Conservation (phyloP, 2,113 vertebrate genomes). For the Pyxicephalus adspersus region DNA sequence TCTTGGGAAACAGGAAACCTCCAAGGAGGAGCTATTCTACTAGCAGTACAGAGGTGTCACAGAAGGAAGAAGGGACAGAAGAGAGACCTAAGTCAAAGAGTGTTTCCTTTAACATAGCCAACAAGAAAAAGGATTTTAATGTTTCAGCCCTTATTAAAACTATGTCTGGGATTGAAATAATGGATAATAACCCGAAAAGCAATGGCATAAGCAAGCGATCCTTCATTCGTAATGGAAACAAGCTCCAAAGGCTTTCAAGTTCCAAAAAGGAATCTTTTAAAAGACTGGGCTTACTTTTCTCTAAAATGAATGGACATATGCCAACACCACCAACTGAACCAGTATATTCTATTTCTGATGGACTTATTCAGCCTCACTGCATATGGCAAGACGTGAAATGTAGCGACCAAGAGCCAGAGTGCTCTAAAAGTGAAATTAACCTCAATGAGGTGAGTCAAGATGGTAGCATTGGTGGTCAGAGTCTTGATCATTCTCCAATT, state of each 20-base stretch:
- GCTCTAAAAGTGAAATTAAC: slow-evolving; percentile 87
- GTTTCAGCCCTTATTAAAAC: slow-evolving; percentile 87
- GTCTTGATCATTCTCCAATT: slow-evolving; percentile 80
- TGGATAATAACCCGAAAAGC: slow-evolving; percentile 85
- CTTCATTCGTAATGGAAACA: slow-evolving; percentile 76
- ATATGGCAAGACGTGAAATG: slow-evolving; percentile 87
- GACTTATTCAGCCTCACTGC: slow-evolving; percentile 84
- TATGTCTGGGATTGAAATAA: slow-evolving; percentile 78
- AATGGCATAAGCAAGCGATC: slow-evolving; percentile 84
- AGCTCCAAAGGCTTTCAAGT: slow-evolving; percentile 79
- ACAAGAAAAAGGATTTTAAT: slow-evolving; percentile 75
- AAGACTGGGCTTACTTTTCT: slow-evolving; percentile 89
- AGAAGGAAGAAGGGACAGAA: slow-evolving; percentile 69
- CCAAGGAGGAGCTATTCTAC: slow-evolving; percentile 87
- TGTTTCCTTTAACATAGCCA: slow-evolving; percentile 75
- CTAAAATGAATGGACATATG: slow-evolving; percentile 85
- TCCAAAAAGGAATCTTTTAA: slow-evolving; percentile 88
- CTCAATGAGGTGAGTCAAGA: slow-evolving; percentile 86
- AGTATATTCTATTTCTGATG: slow-evolving; percentile 92
- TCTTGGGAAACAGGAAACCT: slow-evolving; percentile 90
- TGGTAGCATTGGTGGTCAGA: slow-evolving; percentile 74
- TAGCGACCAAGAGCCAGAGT: slow-evolving; percentile 75
- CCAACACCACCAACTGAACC: slow-evolving; percentile 76
- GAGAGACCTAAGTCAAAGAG: slow-evolving; percentile 77
- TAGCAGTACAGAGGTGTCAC: slow-evolving; percentile 83